Evolutionary conservation across 2,113 vertebrate genomes (phyloP).

Genomic region (Etheostoma spectabile): DNA sequence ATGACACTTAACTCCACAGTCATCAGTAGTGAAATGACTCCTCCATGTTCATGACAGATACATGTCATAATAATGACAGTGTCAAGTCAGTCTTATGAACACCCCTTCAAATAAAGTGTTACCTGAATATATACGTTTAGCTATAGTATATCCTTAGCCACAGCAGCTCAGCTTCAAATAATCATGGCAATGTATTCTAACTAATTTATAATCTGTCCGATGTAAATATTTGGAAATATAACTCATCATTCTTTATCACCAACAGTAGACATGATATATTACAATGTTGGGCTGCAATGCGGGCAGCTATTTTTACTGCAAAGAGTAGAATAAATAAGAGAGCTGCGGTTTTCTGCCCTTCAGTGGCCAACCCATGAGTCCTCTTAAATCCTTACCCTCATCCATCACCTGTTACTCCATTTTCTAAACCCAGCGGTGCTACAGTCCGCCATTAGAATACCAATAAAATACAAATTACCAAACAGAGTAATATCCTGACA

Average conservation of each 20-base stretch:
- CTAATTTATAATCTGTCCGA: neutral
- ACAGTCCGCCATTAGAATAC: conserved; percentile 11
- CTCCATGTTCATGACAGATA: no score
- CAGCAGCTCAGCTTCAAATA: neutral
- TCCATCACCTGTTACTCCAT: conserved; percentile 26
- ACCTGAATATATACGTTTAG: no score
- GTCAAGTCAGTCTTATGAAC: no score
- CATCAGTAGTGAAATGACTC: no score
- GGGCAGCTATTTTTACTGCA: conserved; percentile 6
- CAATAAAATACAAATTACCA: conserved; percentile 36
- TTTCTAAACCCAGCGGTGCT: conserved; percentile 2
- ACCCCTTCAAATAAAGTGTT: no score
- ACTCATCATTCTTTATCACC: neutral
- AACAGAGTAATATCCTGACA: neutral
- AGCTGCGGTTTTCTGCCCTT: conserved; percentile 13
- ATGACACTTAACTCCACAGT: no score
- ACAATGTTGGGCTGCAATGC: neutral
- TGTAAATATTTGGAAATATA: neutral
- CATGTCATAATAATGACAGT: no score
- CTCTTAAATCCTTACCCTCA: conserved; percentile 33
- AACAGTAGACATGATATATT: neutral
- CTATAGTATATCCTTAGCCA: neutral
- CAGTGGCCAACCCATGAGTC: conserved; percentile 13
- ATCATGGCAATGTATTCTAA: neutral
- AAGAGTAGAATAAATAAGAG: conserved; percentile 12